Base-by-base conservation (phyloP, 1,140 invertebrate genomes). In the Phenacoccus solenopsis region DNA sequence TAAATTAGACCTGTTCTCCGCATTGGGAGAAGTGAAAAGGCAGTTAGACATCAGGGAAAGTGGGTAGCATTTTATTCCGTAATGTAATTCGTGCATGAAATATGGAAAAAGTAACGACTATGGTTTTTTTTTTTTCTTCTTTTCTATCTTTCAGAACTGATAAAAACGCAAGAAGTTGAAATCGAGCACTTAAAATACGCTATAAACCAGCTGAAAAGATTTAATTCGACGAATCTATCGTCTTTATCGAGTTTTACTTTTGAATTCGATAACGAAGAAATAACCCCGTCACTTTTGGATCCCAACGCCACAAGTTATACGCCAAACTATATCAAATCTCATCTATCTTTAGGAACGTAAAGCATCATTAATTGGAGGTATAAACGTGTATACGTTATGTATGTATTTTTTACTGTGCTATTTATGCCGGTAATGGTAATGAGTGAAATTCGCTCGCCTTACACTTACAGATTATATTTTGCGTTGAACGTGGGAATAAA, bases 1-100 rank as follows among this genome's bases (percentile, higher is more conserved):
- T 79, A 98, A 98, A 82, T 84, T 98, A 71, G 94, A 98, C 82
- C 84, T 98, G 70, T 96, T 98, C 81, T 96, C 93, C 70, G 95
- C 94, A 71, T 85, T 98, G 35, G 95, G 94, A 22, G 95, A 96
- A 78, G 93, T 91, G 38, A 95, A 96, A 80, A 84, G 94, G 59
- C 90, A 96, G 78, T 83, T 98, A 72, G 90, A 94, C 82, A 92
- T 96, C 78, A 87, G 89, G 81, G 91, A 95, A 79, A 88, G 94
- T 97, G 81, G 84, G 85, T 82, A n/a, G 71, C 61, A 21, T 28
- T 67, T 16, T 59, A 4, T 25, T 71, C 22, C 22, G 20, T 27
- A 28, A 24, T 61, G 22, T 56, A 3, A 1, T 35, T 28, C 9
- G 25, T 59, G 20, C 9, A 30, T 30, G 21, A 27, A 32, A 49